Conservation (phyloP, 2,113 vertebrate genomes). For the Nyctibius bracteatus region DNA sequence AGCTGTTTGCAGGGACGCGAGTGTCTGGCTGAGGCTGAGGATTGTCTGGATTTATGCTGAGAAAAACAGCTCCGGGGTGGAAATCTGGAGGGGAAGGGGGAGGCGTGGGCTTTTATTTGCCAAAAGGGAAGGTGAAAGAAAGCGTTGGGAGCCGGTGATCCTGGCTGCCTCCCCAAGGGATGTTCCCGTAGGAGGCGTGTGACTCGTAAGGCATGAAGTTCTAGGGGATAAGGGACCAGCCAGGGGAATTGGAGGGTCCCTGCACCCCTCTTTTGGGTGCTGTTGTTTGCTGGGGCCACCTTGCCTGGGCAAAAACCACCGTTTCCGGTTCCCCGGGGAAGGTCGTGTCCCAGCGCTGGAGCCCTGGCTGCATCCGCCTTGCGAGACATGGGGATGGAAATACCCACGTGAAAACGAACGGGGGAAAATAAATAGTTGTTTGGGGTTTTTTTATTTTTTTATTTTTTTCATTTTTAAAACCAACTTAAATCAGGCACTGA, state of each 20-base stretch:
- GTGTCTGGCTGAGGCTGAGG: neutral
- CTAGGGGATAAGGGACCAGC: neutral
- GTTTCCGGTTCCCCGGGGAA: accelerated
- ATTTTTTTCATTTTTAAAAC: no score
- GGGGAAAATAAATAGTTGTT: no score
- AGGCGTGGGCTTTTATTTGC: neutral
- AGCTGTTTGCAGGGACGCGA: neutral
- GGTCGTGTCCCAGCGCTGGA: accelerated
- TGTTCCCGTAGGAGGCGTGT: accelerated
- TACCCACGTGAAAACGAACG: accelerated
- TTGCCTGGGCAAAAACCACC: neutral
- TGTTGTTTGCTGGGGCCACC: neutral
- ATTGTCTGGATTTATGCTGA: neutral
- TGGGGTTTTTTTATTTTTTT: no score
- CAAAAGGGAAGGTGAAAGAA: neutral
- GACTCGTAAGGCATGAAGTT: neutral
- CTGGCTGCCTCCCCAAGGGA: neutral
- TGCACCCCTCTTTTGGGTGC: neutral
- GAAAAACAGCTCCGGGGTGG: neutral
- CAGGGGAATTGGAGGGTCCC: neutral
- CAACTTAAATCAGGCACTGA: no score
- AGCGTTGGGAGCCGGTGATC: accelerated
- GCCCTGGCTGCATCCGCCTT: neutral
- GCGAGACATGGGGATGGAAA: neutral
- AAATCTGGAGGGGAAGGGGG: neutral